Percentiles rank a stretch among this genome's conserved stretches.
phyloP scores from a whole-genome alignment of 2,113 vertebrate genomes.

The Oreochromis niloticus region DNA sequence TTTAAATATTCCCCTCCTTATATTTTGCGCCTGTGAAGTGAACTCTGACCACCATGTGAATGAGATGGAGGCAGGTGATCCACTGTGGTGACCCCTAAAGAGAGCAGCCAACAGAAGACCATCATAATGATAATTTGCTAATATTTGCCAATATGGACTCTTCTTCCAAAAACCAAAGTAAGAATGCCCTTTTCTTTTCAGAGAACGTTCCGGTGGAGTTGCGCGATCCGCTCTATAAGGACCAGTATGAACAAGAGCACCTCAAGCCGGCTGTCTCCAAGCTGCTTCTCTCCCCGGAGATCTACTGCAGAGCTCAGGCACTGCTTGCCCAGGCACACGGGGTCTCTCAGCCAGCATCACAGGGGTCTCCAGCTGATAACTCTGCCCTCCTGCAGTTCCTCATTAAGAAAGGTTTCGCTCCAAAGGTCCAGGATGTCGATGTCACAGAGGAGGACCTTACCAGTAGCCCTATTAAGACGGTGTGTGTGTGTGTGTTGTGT shows the following conservation, averaged over 20 bases:
- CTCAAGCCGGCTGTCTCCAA: slow-evolving; percentile 78
- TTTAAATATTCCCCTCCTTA: background rate
- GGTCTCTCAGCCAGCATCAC: slow-evolving; percentile 5
- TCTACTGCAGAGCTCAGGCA: slow-evolving; percentile 79
- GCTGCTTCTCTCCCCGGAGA: slow-evolving; percentile 80
- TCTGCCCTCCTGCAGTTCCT: slow-evolving; percentile 76
- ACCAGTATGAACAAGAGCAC: slow-evolving; percentile 82
- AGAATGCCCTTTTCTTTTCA: slow-evolving; percentile 1
- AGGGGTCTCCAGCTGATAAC: slow-evolving; percentile 58
- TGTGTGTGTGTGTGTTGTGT: slow-evolving; percentile 22
- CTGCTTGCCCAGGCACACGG: slow-evolving; percentile 54
- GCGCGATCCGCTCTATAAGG: slow-evolving; percentile 78
- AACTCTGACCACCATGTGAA: background rate
- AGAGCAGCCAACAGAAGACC: background rate
- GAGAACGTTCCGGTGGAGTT: slow-evolving; percentile 82
- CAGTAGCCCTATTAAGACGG: slow-evolving; percentile 82
- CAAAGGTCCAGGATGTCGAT: slow-evolving; percentile 67
- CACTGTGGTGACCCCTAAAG: background rate
- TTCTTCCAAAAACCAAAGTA: background rate
- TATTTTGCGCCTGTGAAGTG: background rate
- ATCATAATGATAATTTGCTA: background rate
- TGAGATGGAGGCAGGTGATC: background rate
- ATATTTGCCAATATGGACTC: background rate
- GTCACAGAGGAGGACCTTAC: slow-evolving; percentile 77
- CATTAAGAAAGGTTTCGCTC: slow-evolving; percentile 67